Percentiles rank a stretch among this genome's conserved stretches.
phyloP scores from a whole-genome alignment of 2,113 vertebrate genomes.

The Gambusia holbrooki region DNA sequence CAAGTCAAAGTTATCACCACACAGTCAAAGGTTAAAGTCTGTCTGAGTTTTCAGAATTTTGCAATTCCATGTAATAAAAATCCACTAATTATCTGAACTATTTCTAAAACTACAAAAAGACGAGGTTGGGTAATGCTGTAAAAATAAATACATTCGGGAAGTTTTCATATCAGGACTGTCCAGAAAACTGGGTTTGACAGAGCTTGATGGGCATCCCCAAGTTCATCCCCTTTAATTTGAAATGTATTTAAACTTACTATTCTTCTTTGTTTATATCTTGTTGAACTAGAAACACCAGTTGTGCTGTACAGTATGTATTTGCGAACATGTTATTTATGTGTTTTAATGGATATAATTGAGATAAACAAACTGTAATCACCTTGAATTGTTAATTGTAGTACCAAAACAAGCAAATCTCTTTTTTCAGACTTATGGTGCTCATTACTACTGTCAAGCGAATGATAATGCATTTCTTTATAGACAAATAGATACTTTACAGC shows the following conservation, averaged over 20 bases:
- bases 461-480: too few relatives aligned
- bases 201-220: neutral
- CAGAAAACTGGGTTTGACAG: too few relatives aligned
- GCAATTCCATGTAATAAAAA: conserved; percentile 23
- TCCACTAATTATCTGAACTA: neutral
- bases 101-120: neutral
- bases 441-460: too few relatives aligned
- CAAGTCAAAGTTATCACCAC: conserved; percentile 18
- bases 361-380: neutral
- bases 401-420: neutral
- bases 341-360: neutral
- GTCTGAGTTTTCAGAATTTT: conserved; percentile 33
- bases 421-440: neutral
- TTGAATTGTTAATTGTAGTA: neutral
- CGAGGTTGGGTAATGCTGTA: neutral
- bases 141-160: neutral
- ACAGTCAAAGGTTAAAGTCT: conserved; percentile 52
- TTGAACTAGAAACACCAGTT: neutral
- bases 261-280: neutral
- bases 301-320: neutral
- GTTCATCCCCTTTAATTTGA: neutral
- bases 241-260: neutral
- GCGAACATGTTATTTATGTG: neutral
- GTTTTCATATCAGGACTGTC: neutral
- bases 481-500: too few relatives aligned